Evolutionary conservation across 2,797 vertebrate genomes (phyloP).

Genomic region (Gastrophryne carolinensis): DNA sequence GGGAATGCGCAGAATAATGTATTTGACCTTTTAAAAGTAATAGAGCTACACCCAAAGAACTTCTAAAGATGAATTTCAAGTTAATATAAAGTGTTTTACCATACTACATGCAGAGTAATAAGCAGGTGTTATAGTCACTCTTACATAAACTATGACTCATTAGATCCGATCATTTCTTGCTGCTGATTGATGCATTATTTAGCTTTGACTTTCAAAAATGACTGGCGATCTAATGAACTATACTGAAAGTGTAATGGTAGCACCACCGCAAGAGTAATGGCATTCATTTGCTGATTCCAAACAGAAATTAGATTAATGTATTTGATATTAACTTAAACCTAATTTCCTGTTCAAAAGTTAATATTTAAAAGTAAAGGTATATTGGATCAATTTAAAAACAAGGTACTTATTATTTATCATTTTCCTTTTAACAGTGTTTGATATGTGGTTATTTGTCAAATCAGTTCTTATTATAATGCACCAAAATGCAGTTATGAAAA

Average conservation of each 20-base stretch:
- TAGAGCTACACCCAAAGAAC: background rate
- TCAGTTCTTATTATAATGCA: too few species aligned
- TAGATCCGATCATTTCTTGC: constrained; percentile 36
- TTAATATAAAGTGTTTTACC: constrained; percentile 23
- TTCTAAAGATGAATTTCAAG: constrained; percentile 37
- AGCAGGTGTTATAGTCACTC: constrained; percentile 25
- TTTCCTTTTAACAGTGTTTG: too few species aligned
- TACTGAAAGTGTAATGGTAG: background rate
- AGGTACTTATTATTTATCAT: too few species aligned
- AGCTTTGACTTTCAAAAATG: constrained; percentile 6
- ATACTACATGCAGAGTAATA: constrained; percentile 36
- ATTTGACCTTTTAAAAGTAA: constrained; percentile 37
- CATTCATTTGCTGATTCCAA: background rate
- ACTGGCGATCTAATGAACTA: constrained; percentile 30
- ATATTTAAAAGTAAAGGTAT: too few species aligned
- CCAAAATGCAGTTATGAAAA: too few species aligned
- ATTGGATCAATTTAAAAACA: too few species aligned
- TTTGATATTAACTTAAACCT: too few species aligned
- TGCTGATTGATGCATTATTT: constrained; percentile 47
- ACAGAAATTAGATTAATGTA: too few species aligned
- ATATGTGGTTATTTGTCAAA: too few species aligned
- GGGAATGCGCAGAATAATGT: constrained; percentile 17
- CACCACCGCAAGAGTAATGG: background rate
- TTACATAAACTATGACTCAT: constrained; percentile 46
- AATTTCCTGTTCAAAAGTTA: too few species aligned